Conservation (phyloP, 2,797 vertebrate species). For the Dicrostonyx torquatus region DNA sequence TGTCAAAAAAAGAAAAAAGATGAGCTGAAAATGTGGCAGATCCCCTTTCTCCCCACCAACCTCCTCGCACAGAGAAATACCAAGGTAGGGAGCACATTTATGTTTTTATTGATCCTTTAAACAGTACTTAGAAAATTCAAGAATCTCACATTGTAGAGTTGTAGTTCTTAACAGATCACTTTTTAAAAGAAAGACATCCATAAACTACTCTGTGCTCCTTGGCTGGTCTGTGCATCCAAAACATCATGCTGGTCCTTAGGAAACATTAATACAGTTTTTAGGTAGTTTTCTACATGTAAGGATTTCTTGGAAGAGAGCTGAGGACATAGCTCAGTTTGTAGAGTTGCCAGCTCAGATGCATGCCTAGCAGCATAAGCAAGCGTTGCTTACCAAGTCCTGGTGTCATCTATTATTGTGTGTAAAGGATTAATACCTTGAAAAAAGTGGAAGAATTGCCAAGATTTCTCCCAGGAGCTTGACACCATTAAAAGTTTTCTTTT, state of each 20-base stretch:
- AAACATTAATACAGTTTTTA: not conserved
- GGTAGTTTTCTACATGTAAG: not conserved
- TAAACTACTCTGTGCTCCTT: not conserved
- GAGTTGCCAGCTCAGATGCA: not conserved
- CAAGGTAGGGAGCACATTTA: slow-evolving; percentile 82
- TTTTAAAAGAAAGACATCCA: not conserved
- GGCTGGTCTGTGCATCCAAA: not conserved
- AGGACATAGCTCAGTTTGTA: not conserved
- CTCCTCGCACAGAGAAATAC: slow-evolving; percentile 60
- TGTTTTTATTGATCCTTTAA: slow-evolving; percentile 80
- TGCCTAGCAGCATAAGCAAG: not conserved
- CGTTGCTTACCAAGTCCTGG: not conserved
- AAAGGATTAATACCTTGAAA: not conserved
- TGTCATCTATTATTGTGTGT: not conserved
- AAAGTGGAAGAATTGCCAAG: not conserved
- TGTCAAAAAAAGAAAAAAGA: slow-evolving; percentile 45
- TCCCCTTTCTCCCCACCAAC: not conserved
- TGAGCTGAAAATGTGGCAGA: slow-evolving; percentile 70
- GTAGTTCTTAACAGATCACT: not conserved
- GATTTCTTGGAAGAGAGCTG: not conserved
- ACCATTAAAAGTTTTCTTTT: not conserved
- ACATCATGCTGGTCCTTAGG: not conserved
- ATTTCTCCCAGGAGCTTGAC: not conserved
- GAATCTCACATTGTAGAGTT: not conserved
- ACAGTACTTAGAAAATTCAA: slow-evolving; percentile 16